Evolutionary conservation across 2,888 invertebrate species (phyloP).

Genomic region (Netelia melanura): DNA sequence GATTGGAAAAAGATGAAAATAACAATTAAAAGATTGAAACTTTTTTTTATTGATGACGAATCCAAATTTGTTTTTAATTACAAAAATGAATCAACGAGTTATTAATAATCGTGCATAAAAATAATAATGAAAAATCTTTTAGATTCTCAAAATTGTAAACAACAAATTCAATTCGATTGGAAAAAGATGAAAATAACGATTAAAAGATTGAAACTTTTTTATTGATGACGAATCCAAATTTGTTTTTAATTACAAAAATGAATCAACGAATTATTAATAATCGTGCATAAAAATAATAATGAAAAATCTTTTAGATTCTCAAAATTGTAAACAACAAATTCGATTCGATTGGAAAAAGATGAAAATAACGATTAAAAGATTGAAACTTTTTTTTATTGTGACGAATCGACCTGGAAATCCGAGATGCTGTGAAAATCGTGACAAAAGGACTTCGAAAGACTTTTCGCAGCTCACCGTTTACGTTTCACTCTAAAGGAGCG

Average conservation of each 20-base stretch:
- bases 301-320: no score
- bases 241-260: neutral
- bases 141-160: neutral
- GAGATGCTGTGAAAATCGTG: constrained; percentile 32
- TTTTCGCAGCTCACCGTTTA: neutral
- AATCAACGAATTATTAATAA: neutral
- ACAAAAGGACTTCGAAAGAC: neutral
- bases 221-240: no score
- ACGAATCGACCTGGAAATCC: neutral
- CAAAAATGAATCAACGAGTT: neutral
- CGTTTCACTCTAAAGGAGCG: neutral
- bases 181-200: neutral
- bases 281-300: neutral
- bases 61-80: neutral
- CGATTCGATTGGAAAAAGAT: neutral
- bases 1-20: neutral
- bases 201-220: no score
- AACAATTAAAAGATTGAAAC: no score
- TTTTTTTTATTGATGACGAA: no score
- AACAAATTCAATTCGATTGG: neutral
- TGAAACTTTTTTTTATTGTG: no score
- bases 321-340: neutral
- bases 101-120: neutral
- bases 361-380: no score
- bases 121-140: neutral